Base-by-base conservation (phyloP, 2,888 invertebrate genomes). In the Nomada flava region DNA sequence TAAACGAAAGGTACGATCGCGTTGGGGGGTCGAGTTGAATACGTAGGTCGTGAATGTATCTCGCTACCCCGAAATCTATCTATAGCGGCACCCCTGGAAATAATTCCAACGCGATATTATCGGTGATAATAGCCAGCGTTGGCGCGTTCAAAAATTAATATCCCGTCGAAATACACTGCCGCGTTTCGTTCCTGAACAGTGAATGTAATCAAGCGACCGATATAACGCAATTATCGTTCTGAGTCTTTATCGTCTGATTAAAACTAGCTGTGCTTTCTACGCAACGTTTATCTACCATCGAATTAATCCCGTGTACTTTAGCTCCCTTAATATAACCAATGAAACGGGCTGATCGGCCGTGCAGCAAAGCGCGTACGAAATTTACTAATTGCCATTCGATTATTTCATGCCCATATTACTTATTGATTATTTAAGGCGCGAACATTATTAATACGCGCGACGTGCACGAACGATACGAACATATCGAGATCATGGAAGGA, bases 211-310 rank as follows among this genome's bases (percentile, higher is more conserved):
- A 88, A 89, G 82, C 89, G 88, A 42, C 81, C 84, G 83, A 81
- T 83, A 86, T 88, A 90, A 90, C 83, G 77, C 82, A 76, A 88
- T 88, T 88, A 89, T 86, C 84, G 85, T 85, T 77, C 57, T 20
- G 70, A 75, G 83, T 87, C 90, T 89, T 86, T 89, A 86, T 88
- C 86, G 83, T 85, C 82, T 87, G 86, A 89, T 89, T 89, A 90
- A 89, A 90, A 85, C 80, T 86, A 85, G 74, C 78, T 84, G 72
- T 78, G 59, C 63, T 76, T 52, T 77, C 69, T 72, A 60, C 74
- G 44, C 52, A 63, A 62, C 76, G 85, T 79, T 79, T 81, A 86
- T 83, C 82, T 80, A 70, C 79, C 63, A 64, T 75, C 75, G 26
- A 59, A 75, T 72, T 68, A 70, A 79, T 81, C 60, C 60, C 11